Conservation (phyloP, 2,888 invertebrate species). For the Lasioglossum zephyrum region DNA sequence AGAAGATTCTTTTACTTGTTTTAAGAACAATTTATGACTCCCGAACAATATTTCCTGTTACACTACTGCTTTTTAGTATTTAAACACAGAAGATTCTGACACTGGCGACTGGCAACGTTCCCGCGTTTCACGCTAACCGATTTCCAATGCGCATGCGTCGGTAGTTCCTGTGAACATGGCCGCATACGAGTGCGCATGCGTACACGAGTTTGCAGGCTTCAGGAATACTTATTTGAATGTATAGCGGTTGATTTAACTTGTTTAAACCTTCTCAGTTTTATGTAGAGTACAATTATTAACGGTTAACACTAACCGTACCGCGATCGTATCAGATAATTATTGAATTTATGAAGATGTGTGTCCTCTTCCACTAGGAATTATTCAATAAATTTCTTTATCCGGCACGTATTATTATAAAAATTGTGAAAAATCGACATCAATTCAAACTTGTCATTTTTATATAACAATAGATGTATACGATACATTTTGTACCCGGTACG, state of each 20-base stretch:
- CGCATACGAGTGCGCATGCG: neutral
- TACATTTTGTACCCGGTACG: too few relatives aligned
- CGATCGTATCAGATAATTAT: too few relatives aligned
- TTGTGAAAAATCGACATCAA: too few relatives aligned
- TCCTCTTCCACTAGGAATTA: too few relatives aligned
- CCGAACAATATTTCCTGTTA: neutral
- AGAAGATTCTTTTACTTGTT: neutral
- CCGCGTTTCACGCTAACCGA: neutral
- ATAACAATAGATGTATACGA: too few relatives aligned
- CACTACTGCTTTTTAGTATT: neutral
- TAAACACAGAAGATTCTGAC: neutral
- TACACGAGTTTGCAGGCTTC: neutral
- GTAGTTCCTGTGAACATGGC: neutral
- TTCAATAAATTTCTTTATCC: too few relatives aligned
- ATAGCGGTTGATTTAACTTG: neutral
- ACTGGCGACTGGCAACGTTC: neutral
- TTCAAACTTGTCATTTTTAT: too few relatives aligned
- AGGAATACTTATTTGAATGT: neutral
- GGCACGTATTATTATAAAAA: too few relatives aligned
- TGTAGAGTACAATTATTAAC: neutral
- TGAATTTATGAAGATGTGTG: too few relatives aligned
- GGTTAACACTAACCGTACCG: too few relatives aligned
- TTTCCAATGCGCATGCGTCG: neutral
- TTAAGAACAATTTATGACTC: neutral
- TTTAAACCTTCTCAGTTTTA: neutral